phyloP scores from a whole-genome alignment of 1,140 invertebrate genomes.

The Leptinotarsa defecta region DNA sequence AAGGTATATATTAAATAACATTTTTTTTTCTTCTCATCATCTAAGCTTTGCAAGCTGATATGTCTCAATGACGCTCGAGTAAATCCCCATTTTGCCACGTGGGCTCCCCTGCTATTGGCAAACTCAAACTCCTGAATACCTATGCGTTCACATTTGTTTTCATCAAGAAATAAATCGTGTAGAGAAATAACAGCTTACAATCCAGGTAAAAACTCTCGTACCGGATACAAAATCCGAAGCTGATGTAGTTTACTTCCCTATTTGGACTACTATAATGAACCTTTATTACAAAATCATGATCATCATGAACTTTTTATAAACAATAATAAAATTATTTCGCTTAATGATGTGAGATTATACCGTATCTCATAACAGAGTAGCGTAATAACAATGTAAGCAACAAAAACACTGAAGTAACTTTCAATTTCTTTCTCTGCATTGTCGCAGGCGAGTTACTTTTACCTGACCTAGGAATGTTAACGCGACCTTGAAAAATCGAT shows the following conservation, averaged over 20 bases:
- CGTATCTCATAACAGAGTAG: conserved; percentile 8
- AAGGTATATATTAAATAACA: too few relatives aligned
- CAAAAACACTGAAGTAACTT: conserved; percentile 1
- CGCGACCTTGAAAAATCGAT: not conserved
- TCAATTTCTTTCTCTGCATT: conserved; percentile 6
- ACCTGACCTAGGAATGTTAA: conserved; percentile 8
- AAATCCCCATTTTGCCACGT: too few relatives aligned
- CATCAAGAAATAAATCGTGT: too few relatives aligned
- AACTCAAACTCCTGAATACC: too few relatives aligned
- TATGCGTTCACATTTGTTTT: too few relatives aligned
- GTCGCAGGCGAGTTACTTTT: conserved; percentile 3
- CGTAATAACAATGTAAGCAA: not conserved
- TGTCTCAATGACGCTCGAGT: too few relatives aligned
- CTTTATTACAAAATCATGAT: conserved; percentile 7
- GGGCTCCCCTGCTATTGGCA: too few relatives aligned
- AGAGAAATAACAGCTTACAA: too few relatives aligned
- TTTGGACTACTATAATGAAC: conserved; percentile 6
- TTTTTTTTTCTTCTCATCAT: too few relatives aligned
- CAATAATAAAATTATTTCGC: conserved; percentile 4
- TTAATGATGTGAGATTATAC: conserved; percentile 3
- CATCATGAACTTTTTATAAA: conserved; percentile 7
- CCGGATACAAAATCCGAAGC: not conserved
- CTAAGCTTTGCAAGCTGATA: too few relatives aligned
- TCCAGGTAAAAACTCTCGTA: not conserved
- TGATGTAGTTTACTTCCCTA: conserved; percentile 6